These are phyloP conservation scores for Sceliomorpha sp. DNA, from an alignment of 2,888 invertebrate genomes.

Conservation along the genomic window DNA sequence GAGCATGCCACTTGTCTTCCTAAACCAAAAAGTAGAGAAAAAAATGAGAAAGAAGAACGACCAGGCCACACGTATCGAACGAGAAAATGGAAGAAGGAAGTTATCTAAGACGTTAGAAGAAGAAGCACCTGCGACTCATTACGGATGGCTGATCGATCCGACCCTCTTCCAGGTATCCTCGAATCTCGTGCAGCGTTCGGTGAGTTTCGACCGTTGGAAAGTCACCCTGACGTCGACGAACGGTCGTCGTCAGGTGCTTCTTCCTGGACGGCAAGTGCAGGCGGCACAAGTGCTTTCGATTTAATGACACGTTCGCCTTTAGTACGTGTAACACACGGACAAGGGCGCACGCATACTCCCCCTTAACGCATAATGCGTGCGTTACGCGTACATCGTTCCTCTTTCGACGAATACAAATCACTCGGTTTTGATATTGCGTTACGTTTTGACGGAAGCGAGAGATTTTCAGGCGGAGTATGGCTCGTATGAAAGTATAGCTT, in stretches of 20 bases:
- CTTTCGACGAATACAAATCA: constrained; percentile 32
- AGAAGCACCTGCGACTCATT: constrained; percentile 68
- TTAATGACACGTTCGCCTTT: constrained; percentile 72
- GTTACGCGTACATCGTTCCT: constrained; percentile 24
- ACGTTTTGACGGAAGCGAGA: constrained; percentile 16
- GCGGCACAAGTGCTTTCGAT: constrained; percentile 75
- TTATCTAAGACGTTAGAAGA: constrained; percentile 56
- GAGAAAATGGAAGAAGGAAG: constrained; percentile 49
- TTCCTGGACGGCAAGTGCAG: constrained; percentile 78
- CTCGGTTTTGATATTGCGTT: constrained; percentile 36
- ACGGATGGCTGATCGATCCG: constrained; percentile 68
- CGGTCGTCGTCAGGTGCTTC: constrained; percentile 74
- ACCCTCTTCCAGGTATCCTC: constrained; percentile 58
- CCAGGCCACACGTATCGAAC: constrained; percentile 30
- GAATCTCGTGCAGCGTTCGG: constrained; percentile 47
- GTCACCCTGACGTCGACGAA: constrained; percentile 62
- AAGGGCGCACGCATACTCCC: constrained; percentile 25
- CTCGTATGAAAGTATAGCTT: too few relatives aligned
- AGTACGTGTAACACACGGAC: constrained; percentile 47
- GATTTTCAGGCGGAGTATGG: constrained; percentile 38
- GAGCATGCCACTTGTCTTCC: background rate
- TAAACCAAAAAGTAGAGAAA: constrained; percentile 4
- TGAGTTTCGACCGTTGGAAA: constrained; percentile 65
- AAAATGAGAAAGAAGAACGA: constrained; percentile 18
- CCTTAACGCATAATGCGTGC: constrained; percentile 21